Conservation (phyloP, 2,888 invertebrate genomes). For the Drosophila merina region DNA sequence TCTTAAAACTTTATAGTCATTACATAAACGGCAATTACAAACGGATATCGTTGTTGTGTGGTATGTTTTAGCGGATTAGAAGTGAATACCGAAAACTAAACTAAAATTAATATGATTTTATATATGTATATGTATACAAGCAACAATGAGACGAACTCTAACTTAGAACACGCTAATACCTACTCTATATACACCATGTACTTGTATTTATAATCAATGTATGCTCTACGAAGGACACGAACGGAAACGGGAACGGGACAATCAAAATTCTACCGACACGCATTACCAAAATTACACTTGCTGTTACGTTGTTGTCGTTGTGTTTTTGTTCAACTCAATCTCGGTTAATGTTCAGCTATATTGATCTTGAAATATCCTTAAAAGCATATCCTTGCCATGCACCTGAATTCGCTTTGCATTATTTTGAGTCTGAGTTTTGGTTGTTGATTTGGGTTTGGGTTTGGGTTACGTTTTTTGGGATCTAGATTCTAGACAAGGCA, state of each 20-base stretch:
- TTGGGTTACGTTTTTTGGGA: conserved; percentile 23
- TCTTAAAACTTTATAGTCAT: conserved; percentile 39
- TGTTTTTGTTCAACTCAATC: conserved; percentile 32
- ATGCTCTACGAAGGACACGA: conserved; percentile 41
- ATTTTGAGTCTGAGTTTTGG: conserved; percentile 25
- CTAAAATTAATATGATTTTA: conserved; percentile 61
- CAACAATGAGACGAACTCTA: conserved; percentile 29
- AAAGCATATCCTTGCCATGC: conserved; percentile 46
- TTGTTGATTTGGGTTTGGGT: conserved; percentile 24
- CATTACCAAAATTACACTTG: conserved; percentile 50
- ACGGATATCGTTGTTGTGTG: conserved; percentile 75
- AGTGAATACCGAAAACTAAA: conserved; percentile 24
- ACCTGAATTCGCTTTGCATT: conserved; percentile 27
- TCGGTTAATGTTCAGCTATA: conserved; percentile 42
- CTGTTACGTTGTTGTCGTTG: conserved; percentile 59
- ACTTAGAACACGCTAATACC: conserved; percentile 19
- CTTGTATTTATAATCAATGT: conserved; percentile 11
- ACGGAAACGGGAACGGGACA: conserved; percentile 78
- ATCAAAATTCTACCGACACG: conserved; percentile 78
- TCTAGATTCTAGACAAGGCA: conserved; percentile 43
- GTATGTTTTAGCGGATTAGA: conserved; percentile 58
- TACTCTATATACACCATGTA: conserved; percentile 31
- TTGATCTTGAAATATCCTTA: conserved; percentile 19
- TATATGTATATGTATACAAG: conserved; percentile 45
- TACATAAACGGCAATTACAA: conserved; percentile 48